Evolutionary conservation across 1,140 invertebrate genomes (phyloP).

Genomic region (Aphaenogaster rudis): DNA sequence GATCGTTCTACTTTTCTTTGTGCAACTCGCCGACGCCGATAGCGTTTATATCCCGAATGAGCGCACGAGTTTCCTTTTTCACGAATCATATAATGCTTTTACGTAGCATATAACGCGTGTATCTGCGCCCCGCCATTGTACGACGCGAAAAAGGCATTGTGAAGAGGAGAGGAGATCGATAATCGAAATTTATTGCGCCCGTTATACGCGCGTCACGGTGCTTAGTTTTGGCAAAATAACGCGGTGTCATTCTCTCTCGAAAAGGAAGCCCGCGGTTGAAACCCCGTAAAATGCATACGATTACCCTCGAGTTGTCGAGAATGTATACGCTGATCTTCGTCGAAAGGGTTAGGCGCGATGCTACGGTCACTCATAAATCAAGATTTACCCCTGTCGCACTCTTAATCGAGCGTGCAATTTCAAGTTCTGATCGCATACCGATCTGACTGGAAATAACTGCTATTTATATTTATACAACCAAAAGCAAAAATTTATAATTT

Average conservation of each 20-base stretch:
- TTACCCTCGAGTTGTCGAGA: conserved; percentile 76
- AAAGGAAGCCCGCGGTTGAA: conserved; percentile 58
- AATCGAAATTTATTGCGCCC: conserved; percentile 83
- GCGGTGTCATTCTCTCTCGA: conserved; percentile 28
- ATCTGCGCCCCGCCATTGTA: conserved; percentile 68
- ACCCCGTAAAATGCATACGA: conserved; percentile 83
- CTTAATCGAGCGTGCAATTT: conserved; percentile 75
- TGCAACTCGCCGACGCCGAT: background rate
- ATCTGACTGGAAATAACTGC: background rate
- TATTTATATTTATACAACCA: conserved; percentile 2
- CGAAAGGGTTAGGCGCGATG: conserved; percentile 75
- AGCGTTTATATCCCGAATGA: conserved; percentile 30
- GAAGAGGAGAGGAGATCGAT: conserved; percentile 67
- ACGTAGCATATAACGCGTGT: conserved; percentile 67
- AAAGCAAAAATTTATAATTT: conserved; percentile 11
- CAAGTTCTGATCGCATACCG: conserved; percentile 32
- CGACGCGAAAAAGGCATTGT: conserved; percentile 72
- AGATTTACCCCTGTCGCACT: conserved; percentile 63
- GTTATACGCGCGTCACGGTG: conserved; percentile 80
- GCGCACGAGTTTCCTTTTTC: conserved; percentile 52
- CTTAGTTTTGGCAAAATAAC: conserved; percentile 75
- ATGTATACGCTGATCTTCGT: conserved; percentile 67
- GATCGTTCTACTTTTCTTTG: conserved; percentile 37
- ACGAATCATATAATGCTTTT: conserved; percentile 70
- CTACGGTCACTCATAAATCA: conserved; percentile 81